Evolutionary conservation across 53 echinoderm and acorn worm genomes (phyloP).

Genomic region (Henricia sp.): DNA sequence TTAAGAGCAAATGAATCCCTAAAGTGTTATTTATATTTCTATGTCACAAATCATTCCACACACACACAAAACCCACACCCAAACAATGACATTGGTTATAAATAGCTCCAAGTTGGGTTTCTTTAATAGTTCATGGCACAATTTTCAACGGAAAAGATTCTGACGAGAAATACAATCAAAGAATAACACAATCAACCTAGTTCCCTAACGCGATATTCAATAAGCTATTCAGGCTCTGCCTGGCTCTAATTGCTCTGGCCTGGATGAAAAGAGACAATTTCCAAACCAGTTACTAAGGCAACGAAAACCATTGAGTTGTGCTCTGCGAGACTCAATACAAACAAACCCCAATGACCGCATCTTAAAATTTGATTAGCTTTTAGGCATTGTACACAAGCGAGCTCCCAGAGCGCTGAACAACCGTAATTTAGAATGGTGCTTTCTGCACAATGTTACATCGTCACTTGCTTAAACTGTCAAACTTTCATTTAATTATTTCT

Average conservation of each 20-base stretch:
- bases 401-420: not conserved
- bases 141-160: too few species aligned
- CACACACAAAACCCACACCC: too few species aligned
- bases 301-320: not conserved
- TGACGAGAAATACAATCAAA: too few species aligned
- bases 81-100: too few species aligned
- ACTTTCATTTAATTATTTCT: not conserved
- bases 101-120: too few species aligned
- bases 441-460: not conserved
- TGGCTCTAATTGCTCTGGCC: slow-evolving; percentile 1
- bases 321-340: slow-evolving; percentile 12
- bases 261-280: not conserved
- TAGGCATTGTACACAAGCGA: not conserved
- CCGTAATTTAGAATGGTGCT: not conserved
- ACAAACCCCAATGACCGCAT: not conserved
- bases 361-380: not conserved
- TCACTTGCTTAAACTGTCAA: not conserved
- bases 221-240: not conserved
- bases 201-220: not conserved
- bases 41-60: too few species aligned
- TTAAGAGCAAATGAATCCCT: too few species aligned
- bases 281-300: slow-evolving; percentile 20
- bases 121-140: too few species aligned
- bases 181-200: not conserved
- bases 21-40: too few species aligned